phyloP scores from a whole-genome alignment of 2,113 vertebrate species.

The Patagioenas fasciata region DNA sequence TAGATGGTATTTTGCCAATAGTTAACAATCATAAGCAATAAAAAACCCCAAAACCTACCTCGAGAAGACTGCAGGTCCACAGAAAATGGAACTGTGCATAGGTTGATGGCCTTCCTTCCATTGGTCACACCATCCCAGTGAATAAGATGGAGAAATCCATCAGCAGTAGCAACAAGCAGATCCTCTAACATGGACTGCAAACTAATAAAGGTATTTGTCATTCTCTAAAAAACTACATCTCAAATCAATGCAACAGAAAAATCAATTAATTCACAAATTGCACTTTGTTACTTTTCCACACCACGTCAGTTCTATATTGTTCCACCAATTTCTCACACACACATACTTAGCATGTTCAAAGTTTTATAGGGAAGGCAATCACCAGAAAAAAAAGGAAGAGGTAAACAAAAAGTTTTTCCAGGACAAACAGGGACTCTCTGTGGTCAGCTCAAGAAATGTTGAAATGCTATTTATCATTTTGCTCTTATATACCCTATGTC shows the following conservation, averaged over 20 bases:
- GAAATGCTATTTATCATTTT: not conserved
- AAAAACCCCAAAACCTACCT: slow-evolving; percentile 74
- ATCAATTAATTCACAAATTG: not conserved
- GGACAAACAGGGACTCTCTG: not conserved
- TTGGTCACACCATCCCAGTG: slow-evolving; percentile 96
- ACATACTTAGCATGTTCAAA: not conserved
- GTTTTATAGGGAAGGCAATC: not conserved
- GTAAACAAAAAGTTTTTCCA: not conserved
- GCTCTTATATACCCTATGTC: not conserved
- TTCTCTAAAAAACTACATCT: not conserved
- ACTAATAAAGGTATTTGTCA: slow-evolving; percentile 69
- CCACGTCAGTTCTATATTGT: not conserved
- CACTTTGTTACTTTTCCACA: not conserved
- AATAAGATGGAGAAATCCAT: slow-evolving; percentile 93
- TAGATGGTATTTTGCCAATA: not conserved
- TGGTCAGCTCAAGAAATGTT: not conserved
- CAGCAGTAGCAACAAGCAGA: slow-evolving; percentile 90
- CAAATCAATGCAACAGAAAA: not conserved
- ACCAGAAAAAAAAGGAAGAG: not conserved
- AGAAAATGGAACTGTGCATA: slow-evolving; percentile 93
- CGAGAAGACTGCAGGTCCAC: slow-evolving; percentile 94
- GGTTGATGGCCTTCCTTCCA: slow-evolving; percentile 91
- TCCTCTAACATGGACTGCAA: slow-evolving; percentile 93
- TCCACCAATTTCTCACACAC: not conserved
- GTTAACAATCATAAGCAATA: not conserved